These are phyloP conservation scores for Mythimna albipuncta DNA, from an alignment of 2,888 invertebrate species.

Conservation along the genomic window DNA sequence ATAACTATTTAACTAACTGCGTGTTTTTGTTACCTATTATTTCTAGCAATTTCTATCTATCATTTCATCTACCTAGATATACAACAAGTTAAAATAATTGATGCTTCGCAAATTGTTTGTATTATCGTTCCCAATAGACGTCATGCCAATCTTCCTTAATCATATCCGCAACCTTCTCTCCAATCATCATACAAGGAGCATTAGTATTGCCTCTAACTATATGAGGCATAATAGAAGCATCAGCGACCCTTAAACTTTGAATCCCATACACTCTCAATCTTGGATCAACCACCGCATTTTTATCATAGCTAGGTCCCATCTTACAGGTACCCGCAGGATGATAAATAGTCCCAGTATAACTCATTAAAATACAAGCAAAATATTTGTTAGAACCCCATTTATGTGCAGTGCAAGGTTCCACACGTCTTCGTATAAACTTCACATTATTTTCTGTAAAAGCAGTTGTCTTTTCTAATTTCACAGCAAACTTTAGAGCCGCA, in stretches of 20 bases:
- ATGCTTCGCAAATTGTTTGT: neutral
- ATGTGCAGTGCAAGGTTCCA: conserved; percentile 89
- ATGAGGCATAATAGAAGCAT: conserved; percentile 95
- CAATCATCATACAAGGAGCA: conserved; percentile 96
- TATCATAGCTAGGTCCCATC: conserved; percentile 83
- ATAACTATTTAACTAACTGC: neutral
- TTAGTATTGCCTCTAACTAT: conserved; percentile 95
- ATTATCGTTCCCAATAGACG: conserved; percentile 63
- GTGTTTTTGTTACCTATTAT: neutral
- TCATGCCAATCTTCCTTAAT: conserved; percentile 80
- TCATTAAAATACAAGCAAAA: conserved; percentile 92
- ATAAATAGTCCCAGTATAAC: conserved; percentile 91
- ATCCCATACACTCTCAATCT: conserved; percentile 80
- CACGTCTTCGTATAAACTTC: conserved; percentile 87
- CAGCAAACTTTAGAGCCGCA: conserved; percentile 90
- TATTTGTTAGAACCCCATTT: conserved; percentile 91
- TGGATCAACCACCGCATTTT: conserved; percentile 78
- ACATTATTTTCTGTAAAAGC: conserved; percentile 90
- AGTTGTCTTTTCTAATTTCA: conserved; percentile 89
- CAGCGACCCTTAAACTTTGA: conserved; percentile 92
- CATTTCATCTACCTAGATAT: too few species aligned
- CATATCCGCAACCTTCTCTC: conserved; percentile 89
- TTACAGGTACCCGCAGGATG: conserved; percentile 84
- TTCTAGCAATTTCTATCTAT: neutral
- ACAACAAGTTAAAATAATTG: neutral